Percentiles rank a stretch among this genome's conserved stretches.
Conservation (phyloP, 2,888 invertebrate species). For the Drosophila demipolita region DNA sequence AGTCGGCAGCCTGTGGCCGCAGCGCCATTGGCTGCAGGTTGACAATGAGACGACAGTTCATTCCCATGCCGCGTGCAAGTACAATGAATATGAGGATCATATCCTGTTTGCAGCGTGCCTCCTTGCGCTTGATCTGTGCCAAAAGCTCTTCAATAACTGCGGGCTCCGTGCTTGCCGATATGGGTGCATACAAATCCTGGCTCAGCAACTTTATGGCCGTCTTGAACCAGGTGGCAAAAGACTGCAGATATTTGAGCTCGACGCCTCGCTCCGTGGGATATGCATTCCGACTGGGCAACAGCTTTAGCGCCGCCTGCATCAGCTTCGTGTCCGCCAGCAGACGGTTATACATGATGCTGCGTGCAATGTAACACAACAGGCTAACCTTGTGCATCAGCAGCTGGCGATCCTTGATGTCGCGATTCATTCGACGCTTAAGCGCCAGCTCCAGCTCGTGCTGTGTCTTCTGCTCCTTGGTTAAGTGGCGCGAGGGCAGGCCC, state of each 20-base stretch:
- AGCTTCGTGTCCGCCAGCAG: conserved; percentile 89
- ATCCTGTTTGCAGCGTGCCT: conserved; percentile 89
- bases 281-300: conserved; percentile 90
- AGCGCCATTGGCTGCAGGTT: conserved; percentile 92
- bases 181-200: conserved; percentile 86
- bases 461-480: conserved; percentile 77
- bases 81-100: conserved; percentile 91
- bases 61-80: conserved; percentile 91
- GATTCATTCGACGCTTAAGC: conserved; percentile 91
- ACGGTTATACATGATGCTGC: conserved; percentile 91
- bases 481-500: conserved; percentile 87
- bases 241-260: conserved; percentile 91
- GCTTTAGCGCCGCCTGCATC: conserved; percentile 89
- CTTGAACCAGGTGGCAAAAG: conserved; percentile 92
- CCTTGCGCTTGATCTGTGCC: conserved; percentile 87
- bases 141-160: conserved; percentile 84
- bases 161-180: conserved; percentile 79
- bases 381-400: conserved; percentile 94
- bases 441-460: conserved; percentile 89
- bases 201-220: conserved; percentile 87
- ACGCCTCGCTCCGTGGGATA: conserved; percentile 91
- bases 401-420: conserved; percentile 92
- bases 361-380: conserved; percentile 92
- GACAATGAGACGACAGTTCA: conserved; percentile 92
- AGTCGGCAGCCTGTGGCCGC: conserved; percentile 88